These are phyloP conservation scores for Diadophis punctatus DNA, from an alignment of 2,113 vertebrate species.

Conservation along the genomic window DNA sequence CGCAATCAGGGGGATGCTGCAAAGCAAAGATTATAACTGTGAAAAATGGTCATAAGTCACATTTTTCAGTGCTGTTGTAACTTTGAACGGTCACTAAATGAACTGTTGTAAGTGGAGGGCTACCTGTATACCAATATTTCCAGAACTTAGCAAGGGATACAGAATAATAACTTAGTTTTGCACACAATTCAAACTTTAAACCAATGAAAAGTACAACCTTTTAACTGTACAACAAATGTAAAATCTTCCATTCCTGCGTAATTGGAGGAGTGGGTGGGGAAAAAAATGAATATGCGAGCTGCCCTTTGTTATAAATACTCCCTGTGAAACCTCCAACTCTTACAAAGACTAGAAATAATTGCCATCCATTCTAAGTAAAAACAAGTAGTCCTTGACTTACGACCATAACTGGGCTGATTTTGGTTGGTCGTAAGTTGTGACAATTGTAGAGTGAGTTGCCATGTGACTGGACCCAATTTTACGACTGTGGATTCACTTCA, in stretches of 20 bases:
- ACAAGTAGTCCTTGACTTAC: not conserved
- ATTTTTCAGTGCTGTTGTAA: no score
- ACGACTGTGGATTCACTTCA: no score
- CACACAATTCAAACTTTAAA: not conserved
- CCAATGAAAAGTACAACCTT: not conserved
- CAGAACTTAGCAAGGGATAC: not conserved
- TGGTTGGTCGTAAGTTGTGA: no score
- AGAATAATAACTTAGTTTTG: not conserved
- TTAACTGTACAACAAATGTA: not conserved
- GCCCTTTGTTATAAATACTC: not conserved
- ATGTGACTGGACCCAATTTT: no score
- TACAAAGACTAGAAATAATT: not conserved
- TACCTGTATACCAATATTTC: not conserved
- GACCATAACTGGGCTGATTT: no score
- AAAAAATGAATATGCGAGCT: not conserved
- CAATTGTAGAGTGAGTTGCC: no score
- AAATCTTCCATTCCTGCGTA: not conserved
- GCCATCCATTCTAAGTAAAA: not conserved
- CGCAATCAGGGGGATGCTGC: no score
- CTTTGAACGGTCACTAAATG: no score
- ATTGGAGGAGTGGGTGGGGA: not conserved
- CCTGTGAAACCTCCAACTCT: not conserved
- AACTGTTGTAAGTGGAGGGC: no score
- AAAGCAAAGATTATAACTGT: no score
- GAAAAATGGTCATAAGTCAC: no score